Conservation (phyloP, 2,888 invertebrate genomes). For the Bibio marci region DNA sequence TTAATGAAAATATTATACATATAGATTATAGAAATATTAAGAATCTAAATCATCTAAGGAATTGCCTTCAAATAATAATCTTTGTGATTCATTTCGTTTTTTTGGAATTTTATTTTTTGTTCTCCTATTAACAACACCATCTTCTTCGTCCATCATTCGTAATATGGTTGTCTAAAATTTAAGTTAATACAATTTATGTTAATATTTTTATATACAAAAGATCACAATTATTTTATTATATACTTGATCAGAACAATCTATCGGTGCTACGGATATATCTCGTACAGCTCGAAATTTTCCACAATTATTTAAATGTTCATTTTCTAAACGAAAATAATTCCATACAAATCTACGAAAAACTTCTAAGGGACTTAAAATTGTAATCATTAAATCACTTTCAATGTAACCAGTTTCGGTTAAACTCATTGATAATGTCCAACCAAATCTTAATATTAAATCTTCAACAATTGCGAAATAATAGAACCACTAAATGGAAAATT, state of each 20-base stretch:
- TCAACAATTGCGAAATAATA: constrained; percentile 73
- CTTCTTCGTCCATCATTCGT: constrained; percentile 29
- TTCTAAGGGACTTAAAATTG: constrained; percentile 47
- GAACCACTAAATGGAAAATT: constrained; percentile 39
- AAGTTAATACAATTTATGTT: background rate
- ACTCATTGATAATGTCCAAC: constrained; percentile 58
- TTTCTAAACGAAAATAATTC: constrained; percentile 80
- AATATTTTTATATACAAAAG: background rate
- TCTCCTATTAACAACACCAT: constrained; percentile 26
- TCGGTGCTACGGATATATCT: constrained; percentile 65
- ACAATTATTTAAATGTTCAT: constrained; percentile 80
- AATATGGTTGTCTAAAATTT: constrained; percentile 30
- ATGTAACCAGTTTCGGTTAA: constrained; percentile 45
- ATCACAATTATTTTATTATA: background rate
- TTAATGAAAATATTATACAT: too few relatives aligned
- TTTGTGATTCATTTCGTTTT: constrained; percentile 20
- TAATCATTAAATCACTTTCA: constrained; percentile 46
- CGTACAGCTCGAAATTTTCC: constrained; percentile 77
- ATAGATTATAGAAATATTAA: constrained; percentile 1
- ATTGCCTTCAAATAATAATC: constrained; percentile 23
- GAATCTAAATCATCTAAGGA: constrained; percentile 23
- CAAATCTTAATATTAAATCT: constrained; percentile 60
- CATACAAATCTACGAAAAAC: constrained; percentile 64
- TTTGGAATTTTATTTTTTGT: constrained; percentile 16
- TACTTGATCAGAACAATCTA: constrained; percentile 56